phyloP scores from a whole-genome alignment of 2,888 invertebrate species.

The Chloroclysta siterata region DNA sequence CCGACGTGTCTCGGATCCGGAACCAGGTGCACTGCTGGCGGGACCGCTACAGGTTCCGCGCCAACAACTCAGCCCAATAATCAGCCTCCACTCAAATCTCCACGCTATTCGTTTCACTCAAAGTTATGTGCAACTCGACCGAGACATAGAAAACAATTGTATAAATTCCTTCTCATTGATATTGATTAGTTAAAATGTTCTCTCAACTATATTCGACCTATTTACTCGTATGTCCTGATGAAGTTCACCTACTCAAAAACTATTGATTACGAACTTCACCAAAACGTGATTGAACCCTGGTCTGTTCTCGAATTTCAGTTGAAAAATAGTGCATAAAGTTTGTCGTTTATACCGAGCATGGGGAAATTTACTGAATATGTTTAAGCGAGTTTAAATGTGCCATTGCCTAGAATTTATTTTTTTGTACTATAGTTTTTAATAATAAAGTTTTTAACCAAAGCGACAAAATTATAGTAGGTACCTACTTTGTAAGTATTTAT shows the following conservation, averaged over 20 bases:
- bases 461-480: not conserved
- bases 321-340: conserved; percentile 43
- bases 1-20: conserved; percentile 90
- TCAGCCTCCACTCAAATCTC: conserved; percentile 28
- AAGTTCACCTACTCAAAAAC: conserved; percentile 32
- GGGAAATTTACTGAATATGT: conserved; percentile 38
- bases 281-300: conserved; percentile 38
- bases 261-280: conserved; percentile 29
- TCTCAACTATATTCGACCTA: conserved; percentile 5
- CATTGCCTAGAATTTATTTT: conserved; percentile 25
- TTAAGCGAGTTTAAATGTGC: conserved; percentile 32
- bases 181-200: not conserved
- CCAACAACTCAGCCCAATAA: conserved; percentile 48
- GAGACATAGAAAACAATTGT: conserved; percentile 22
- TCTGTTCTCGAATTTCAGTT: conserved; percentile 37
- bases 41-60: conserved; percentile 71
- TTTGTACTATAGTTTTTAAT: not conserved
- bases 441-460: not conserved
- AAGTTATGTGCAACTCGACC: conserved; percentile 9
- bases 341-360: conserved; percentile 33
- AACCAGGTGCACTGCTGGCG: conserved; percentile 85
- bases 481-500: not conserved
- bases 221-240: conserved; percentile 12
- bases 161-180: conserved; percentile 12
- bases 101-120: conserved; percentile 20